Evolutionary conservation across 1,140 invertebrate species (phyloP), one percentile per base, ranked within the genome.

Genomic region (Drosophila watanabei): DNA sequence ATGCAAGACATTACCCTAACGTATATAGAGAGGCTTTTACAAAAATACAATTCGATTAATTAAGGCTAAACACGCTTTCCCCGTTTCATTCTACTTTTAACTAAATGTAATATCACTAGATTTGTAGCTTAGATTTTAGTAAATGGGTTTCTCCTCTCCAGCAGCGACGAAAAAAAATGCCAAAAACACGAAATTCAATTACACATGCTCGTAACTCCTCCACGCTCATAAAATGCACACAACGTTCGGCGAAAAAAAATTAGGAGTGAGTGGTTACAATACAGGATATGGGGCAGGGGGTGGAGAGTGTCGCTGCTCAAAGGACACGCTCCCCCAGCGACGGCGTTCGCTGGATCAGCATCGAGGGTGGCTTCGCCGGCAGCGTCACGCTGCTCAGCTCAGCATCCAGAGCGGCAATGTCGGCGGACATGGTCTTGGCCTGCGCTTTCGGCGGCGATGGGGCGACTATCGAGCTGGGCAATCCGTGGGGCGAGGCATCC

Each of bases 401-500:
- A 45, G 73, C 82, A 86, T 90, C 76, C 41, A 90, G 56, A 24
- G 82, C 85, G 70, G 84, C 85, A 37, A 89, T 81, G 52, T 88
- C 69, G 58, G 77, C 82, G 69, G 75, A 66, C 46, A 69, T 76
- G 56, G 39, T 37, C 52, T 51, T 63, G 45, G 68, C 18, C 30
- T 71, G 76, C 46, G 51, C 49, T 30, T 60, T 72, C 9, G 35
- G 30, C 37, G 73, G 71, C 64, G 49, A 57, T 35, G 28, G 20
- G 66, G 61, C 28, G 41, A 30, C 72, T 43, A 64, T 72, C 43
- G 81, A 72, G 69, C 82, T 91, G 77, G 88, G 82, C 76, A 90
- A 37, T 9, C 91, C 92, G 24, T 93, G 85, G 24, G 96, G 96
- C 18, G 94, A 94, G 10, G 95, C 95, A 82, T 96, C 96, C 11